These are phyloP conservation scores for Melanotaenia maccullochi DNA, from an alignment of 2,797 vertebrate genomes.

Conservation along the genomic window DNA sequence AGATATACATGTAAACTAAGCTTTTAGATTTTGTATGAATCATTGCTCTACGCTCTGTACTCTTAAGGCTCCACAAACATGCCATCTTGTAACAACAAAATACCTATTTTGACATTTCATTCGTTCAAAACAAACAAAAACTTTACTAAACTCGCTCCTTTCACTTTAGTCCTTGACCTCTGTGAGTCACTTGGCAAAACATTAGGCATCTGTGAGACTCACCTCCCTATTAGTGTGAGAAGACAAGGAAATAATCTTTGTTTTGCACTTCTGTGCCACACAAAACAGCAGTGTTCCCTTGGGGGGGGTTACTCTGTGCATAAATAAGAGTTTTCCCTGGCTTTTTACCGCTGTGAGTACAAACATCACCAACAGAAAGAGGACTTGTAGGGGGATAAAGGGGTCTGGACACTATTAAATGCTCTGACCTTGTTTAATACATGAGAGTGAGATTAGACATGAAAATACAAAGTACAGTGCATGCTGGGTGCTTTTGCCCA, in stretches of 20 bases:
- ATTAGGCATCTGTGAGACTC: slow-evolving; percentile 29
- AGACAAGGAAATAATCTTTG: slow-evolving; percentile 52
- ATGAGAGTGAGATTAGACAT: slow-evolving; percentile 7
- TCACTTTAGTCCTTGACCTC: slow-evolving; percentile 29
- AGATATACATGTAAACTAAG: background rate
- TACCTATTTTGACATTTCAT: slow-evolving; percentile 2
- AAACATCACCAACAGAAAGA: slow-evolving; percentile 11
- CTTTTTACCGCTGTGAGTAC: slow-evolving; percentile 20
- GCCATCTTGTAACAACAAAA: background rate
- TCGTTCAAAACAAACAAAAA: slow-evolving; percentile 17
- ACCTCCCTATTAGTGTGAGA: slow-evolving; percentile 16
- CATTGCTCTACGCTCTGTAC: background rate
- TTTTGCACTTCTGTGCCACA: slow-evolving; percentile 42
- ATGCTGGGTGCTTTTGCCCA: slow-evolving; percentile 36
- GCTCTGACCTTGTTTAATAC: background rate
- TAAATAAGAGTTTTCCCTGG: slow-evolving; percentile 36
- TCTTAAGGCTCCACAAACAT: background rate
- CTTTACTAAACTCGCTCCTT: fast-evolving
- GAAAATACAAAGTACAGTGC: background rate
- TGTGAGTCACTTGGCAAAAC: slow-evolving; percentile 10
- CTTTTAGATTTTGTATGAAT: background rate
- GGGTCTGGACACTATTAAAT: background rate
- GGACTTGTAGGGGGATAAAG: slow-evolving; percentile 2
- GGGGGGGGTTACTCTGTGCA: background rate
- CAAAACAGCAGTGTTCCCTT: slow-evolving; percentile 55